Evolutionary conservation across 2,888 invertebrate species (phyloP).

Genomic region (Leucophenga montana): DNA sequence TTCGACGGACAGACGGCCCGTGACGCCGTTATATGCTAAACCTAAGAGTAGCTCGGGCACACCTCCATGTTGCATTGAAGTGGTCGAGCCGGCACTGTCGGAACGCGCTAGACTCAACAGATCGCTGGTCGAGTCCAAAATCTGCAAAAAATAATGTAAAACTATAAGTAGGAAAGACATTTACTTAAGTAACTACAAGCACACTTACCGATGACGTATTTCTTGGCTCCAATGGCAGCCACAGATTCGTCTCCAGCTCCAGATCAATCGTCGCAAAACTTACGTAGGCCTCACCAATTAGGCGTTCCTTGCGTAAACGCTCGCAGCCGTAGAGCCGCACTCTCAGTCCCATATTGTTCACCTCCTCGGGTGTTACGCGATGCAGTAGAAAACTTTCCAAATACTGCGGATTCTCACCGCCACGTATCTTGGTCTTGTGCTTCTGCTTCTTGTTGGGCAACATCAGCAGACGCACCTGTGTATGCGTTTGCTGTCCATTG

Average conservation of each 20-base stretch:
- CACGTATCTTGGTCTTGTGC: slow-evolving; percentile 93
- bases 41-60: slow-evolving; percentile 92
- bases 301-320: slow-evolving; percentile 90
- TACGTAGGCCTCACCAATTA: slow-evolving; percentile 92
- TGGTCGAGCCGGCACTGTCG: slow-evolving; percentile 94
- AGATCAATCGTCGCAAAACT: slow-evolving; percentile 92
- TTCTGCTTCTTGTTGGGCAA: slow-evolving; percentile 94
- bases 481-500: slow-evolving; percentile 80
- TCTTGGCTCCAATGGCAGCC: slow-evolving; percentile 88
- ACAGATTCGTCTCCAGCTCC: slow-evolving; percentile 91
- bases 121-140: slow-evolving; percentile 77
- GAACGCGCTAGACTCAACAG: slow-evolving; percentile 88
- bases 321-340: slow-evolving; percentile 94
- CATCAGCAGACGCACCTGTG: slow-evolving; percentile 88
- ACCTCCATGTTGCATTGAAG: slow-evolving; percentile 91
- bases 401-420: slow-evolving; percentile 92
- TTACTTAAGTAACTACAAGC: neutral
- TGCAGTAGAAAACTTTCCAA: slow-evolving; percentile 93
- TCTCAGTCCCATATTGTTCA: slow-evolving; percentile 91
- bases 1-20: slow-evolving; percentile 94
- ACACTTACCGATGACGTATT: slow-evolving; percentile 76
- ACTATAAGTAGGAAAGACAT: neutral
- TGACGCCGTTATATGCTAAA: slow-evolving; percentile 92
- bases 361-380: slow-evolving; percentile 95
- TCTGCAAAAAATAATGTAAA: slow-evolving; percentile 57